Conservation (phyloP, 2,113 vertebrate species). For the Hippopotamus amphibius region DNA sequence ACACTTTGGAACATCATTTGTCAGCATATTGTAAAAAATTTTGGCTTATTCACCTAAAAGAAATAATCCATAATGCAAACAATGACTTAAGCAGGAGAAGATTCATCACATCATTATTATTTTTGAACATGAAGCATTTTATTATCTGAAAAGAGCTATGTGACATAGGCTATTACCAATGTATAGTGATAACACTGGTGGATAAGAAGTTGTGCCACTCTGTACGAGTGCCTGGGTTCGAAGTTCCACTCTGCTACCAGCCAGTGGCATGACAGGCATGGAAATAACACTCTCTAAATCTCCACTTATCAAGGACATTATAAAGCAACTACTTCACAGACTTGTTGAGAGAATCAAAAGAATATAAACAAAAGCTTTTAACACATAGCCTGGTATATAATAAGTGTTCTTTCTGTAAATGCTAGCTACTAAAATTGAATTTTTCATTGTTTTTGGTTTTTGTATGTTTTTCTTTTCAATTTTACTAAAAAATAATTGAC, state of each 20-base stretch:
- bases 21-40: background rate
- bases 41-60: background rate
- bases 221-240: background rate
- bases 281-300: background rate
- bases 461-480: background rate
- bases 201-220: background rate
- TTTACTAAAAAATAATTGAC: background rate
- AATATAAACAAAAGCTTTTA: background rate
- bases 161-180: background rate
- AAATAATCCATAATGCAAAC: background rate
- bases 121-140: background rate
- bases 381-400: background rate
- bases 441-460: background rate
- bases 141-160: background rate
- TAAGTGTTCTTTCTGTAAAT: slow-evolving; percentile 32
- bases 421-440: slow-evolving; percentile 10
- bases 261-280: background rate
- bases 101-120: background rate
- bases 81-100: background rate
- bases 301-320: background rate
- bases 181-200: background rate
- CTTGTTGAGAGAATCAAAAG: background rate
- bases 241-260: background rate
- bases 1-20: background rate
- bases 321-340: background rate